Evolutionary conservation across 2,797 vertebrate species (phyloP), one percentile per base, ranked within the genome.

Genomic region (Enteromius fasciolatus): DNA sequence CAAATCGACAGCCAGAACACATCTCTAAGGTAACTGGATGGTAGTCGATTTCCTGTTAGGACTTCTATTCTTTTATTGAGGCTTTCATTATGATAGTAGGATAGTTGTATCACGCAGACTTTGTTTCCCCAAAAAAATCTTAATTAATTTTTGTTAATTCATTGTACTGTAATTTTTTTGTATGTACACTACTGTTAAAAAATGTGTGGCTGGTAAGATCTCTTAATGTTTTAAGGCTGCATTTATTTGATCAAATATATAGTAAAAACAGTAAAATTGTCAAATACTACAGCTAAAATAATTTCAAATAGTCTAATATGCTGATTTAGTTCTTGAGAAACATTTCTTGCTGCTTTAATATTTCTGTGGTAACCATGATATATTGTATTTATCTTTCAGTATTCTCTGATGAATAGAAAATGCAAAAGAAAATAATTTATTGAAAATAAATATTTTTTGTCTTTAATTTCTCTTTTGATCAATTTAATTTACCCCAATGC

Each of bases 1-100:
- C 94, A 8, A 48, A 86, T 64, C 87, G 87, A 82, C 70, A 83
- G 59, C 91, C 90, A 72, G 91, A 93, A 79, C 92, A 84, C 68
- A 86, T 78, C 25, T 20, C 81, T 68, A 86, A 86, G 87, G 89
- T 90, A 85, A 84, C 18, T 1, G 28, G 12, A 66, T 41, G 10
- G 20, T 20, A 14, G 15, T 70, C 2, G 6, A 5, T 44, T 28
- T 41, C 12, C 59, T 41, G 23, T 67, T 10, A 39, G 17, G 36
- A 28, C 36, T 17, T 54, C 28, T 36, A 41, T 15, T 23, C 1
- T 25, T 33, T 39, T 54, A 33, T 33, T 52, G 23, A 6, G 57
- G 11, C 57, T 28, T 63, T 28, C 2, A 15, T 41, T n/a, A 14
- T 68, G 20, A 39, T 36, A 36, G 9, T 9, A 66, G 17, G 17